Evolutionary conservation across 2,113 vertebrate species (phyloP).

Genomic region (Callipepla squamata): DNA sequence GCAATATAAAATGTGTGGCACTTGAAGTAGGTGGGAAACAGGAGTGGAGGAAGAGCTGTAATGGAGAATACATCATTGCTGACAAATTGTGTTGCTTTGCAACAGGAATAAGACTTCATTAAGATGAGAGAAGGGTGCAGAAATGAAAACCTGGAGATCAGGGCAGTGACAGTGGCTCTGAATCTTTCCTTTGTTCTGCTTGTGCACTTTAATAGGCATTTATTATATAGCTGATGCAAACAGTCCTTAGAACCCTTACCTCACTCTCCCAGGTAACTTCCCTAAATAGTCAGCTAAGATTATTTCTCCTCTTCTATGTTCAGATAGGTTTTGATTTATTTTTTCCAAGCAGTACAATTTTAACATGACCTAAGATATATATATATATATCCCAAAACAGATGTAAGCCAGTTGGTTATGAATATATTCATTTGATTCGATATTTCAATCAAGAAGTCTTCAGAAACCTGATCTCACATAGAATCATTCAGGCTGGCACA

Average conservation of each 20-base stretch:
- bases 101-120: background rate
- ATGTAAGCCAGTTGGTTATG: background rate
- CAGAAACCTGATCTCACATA: background rate
- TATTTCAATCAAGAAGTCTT: background rate
- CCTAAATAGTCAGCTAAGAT: background rate
- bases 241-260: background rate
- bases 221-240: background rate
- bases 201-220: background rate
- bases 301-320: background rate
- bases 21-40: slow-evolving; percentile 65
- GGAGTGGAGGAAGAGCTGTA: slow-evolving; percentile 56
- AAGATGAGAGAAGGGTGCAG: background rate
- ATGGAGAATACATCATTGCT: background rate
- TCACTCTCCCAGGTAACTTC: background rate
- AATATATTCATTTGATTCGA: background rate
- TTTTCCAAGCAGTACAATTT: background rate
- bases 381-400: background rate
- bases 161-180: background rate
- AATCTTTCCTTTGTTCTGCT: background rate
- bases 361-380: background rate
- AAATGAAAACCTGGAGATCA: background rate
- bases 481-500: background rate
- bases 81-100: background rate
- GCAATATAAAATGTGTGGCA: slow-evolving; percentile 50
- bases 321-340: background rate